Conservation (phyloP, 2,113 vertebrate genomes). For the Phyllostomus discolor region DNA sequence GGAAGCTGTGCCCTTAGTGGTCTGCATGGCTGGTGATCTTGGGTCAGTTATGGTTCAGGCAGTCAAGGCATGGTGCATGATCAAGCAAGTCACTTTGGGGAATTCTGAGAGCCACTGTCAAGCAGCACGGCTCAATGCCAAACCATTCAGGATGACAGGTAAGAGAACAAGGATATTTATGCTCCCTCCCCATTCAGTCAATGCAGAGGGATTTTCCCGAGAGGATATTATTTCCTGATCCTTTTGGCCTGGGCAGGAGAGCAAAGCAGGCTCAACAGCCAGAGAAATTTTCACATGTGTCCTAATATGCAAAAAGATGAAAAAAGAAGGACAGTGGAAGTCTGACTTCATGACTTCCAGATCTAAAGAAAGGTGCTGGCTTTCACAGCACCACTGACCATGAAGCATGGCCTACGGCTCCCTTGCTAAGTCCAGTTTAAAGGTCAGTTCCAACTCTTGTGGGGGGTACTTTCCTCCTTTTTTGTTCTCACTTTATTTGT, state of each 20-base stretch:
- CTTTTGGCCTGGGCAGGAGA: not conserved
- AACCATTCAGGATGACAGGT: not conserved
- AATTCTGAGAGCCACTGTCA: not conserved
- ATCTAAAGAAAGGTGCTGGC: not conserved
- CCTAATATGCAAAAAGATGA: not conserved
- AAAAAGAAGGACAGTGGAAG: not conserved
- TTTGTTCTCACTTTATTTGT: not conserved
- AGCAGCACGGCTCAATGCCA: not conserved
- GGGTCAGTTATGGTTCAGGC: fast-evolving
- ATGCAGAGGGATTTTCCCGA: not conserved
- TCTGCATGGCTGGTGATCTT: not conserved
- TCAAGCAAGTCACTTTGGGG: not conserved
- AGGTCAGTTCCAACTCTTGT: not conserved
- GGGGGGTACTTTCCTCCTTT: not conserved
- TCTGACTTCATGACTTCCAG: not conserved
- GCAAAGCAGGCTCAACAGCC: not conserved
- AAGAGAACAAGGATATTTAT: not conserved
- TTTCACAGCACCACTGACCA: not conserved
- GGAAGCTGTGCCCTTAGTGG: not conserved
- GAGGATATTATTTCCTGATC: not conserved
- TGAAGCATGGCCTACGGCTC: fast-evolving
- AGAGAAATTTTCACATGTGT: not conserved
- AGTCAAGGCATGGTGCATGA: not conserved
- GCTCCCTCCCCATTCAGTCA: not conserved
- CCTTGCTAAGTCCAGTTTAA: not conserved